Evolutionary conservation across 2,113 vertebrate species (phyloP).

Genomic region (Centrocercus urophasianus): DNA sequence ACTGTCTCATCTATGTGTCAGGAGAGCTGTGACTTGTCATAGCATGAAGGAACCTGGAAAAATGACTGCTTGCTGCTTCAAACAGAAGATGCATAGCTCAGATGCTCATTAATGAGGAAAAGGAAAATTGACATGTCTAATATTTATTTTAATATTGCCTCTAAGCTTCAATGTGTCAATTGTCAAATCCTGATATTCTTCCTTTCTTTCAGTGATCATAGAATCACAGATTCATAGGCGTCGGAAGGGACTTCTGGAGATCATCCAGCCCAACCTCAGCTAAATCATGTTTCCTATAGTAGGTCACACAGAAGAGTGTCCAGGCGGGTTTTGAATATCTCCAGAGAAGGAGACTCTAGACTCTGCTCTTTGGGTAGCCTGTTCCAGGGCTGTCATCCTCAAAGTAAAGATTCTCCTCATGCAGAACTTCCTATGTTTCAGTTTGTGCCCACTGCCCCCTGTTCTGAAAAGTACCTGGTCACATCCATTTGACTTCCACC

Average conservation of each 20-base stretch:
- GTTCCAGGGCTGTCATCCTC: too few species aligned
- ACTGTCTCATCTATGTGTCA: neutral
- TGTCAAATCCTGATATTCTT: neutral
- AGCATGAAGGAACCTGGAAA: constrained; percentile 52
- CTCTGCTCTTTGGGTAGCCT: too few species aligned
- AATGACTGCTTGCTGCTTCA: constrained; percentile 58
- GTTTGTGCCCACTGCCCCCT: neutral
- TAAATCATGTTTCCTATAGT: neutral
- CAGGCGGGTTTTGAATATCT: neutral
- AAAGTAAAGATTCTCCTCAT: too few species aligned
- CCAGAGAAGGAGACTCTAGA: neutral
- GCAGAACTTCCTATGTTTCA: too few species aligned
- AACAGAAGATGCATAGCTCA: constrained; percentile 44
- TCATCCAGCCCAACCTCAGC: too few species aligned
- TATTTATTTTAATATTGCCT: constrained; percentile 53
- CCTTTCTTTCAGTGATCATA: neutral
- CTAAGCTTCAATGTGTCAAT: constrained; percentile 54
- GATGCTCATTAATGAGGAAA: constrained; percentile 58
- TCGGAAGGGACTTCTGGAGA: neutral
- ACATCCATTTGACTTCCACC: neutral
- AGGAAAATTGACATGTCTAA: constrained; percentile 60
- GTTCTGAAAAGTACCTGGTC: neutral
- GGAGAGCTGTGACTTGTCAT: constrained; percentile 40
- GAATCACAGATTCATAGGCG: too few species aligned
- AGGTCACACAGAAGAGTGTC: neutral